Percentiles rank a stretch among this genome's conserved stretches.
Evolutionary conservation across 2,888 invertebrate species (phyloP).

Genomic region (Falcaria lacertinaria): DNA sequence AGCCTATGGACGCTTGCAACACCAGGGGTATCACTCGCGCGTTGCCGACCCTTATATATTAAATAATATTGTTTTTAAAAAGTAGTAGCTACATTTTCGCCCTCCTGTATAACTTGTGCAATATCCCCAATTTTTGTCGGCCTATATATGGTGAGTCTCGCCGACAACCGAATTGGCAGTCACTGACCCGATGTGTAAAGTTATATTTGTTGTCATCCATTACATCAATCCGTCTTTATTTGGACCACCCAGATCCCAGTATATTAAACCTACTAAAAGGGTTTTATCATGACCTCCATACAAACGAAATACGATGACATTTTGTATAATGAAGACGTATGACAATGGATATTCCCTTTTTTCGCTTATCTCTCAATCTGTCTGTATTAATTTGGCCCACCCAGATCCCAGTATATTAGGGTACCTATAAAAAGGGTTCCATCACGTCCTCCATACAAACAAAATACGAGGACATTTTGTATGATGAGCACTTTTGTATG

Average conservation of each 20-base stretch:
- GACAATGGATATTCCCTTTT: no score
- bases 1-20: no score
- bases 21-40: background rate
- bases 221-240: constrained; percentile 1
- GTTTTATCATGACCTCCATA: no score
- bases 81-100: no score
- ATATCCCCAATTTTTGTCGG: constrained; percentile 6
- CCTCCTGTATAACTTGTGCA: constrained; percentile 14
- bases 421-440: background rate
- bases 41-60: no score
- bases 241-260: background rate
- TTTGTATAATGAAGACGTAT: no score
- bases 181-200: constrained; percentile 6
- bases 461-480: no score
- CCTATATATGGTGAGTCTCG: constrained; percentile 9
- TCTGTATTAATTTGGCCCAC: constrained; percentile 1
- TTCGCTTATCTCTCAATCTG: no score
- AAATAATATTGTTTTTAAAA: no score
- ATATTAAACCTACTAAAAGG: background rate
- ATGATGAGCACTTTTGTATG: no score
- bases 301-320: no score
- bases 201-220: constrained; percentile 5
- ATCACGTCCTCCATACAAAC: no score
- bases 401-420: background rate
- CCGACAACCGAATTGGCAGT: constrained; percentile 10